Evolutionary conservation across 2,888 invertebrate species (phyloP), one percentile per base, ranked within the genome.

Genomic region (Brassicogethes aeneus): DNA sequence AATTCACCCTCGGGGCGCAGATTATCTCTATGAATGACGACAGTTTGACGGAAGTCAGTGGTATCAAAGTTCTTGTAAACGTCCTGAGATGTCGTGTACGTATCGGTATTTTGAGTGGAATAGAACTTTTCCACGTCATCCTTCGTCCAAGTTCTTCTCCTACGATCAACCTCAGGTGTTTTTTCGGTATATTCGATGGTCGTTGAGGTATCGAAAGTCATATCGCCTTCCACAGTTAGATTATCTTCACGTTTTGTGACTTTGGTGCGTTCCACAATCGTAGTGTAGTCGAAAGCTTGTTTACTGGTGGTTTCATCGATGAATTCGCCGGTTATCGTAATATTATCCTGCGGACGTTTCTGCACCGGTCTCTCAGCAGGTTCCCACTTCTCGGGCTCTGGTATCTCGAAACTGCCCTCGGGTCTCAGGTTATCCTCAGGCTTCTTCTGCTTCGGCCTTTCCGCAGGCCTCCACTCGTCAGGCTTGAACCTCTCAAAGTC

Each of bases 241-340:
- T 84, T 84, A 55, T 84, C 83, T 42, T 73, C 73, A 55, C 74
- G 75, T 49, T 71, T 73, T 42, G 72, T 68, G 16, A 79, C 71
- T 42, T 76, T 68, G 42, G 75, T 77, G 48, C 75, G 72, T 62
- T 82, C 77, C 2, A 72, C 64, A 10, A 63, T 61, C 2, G 72
- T 70, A 12, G 75, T 76, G 55, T 77, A 76, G 62, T 82, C 80
- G 55, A 72, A 84, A 65, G 84, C 82, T 1, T 77, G 73, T 61
- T 75, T 72, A 37, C 70, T 75, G 13, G 84, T 84, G 2, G 84
- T 84, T 53, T 82, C 81, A 32, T 79, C 77, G 33, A 66, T 73
- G 65, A 85, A 78, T 41, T 85, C 84, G 17, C 84, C 85, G 66
- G 83, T 84, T 34, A 83, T 69, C 64, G 85, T 85, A 0, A 85